These are phyloP conservation scores for Heterotis niloticus DNA, from an alignment of 2,113 vertebrate genomes.

Conservation along the genomic window DNA sequence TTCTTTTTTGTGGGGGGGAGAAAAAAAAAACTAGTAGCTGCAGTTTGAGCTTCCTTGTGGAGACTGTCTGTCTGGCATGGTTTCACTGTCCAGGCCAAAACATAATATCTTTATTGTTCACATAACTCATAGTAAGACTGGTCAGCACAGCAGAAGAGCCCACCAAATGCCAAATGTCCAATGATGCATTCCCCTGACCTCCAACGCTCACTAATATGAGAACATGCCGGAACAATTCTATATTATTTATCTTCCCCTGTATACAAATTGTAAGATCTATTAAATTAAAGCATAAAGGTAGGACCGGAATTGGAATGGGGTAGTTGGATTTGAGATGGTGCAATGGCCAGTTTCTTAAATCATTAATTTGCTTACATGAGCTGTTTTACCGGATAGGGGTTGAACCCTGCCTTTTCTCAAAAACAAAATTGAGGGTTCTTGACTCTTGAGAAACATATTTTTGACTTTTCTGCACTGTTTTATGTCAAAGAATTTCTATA, in stretches of 20 bases:
- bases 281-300: too few relatives aligned
- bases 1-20: constrained; percentile 25
- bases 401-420: neutral
- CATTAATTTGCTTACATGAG: neutral
- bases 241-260: neutral
- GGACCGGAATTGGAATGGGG: neutral
- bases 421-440: neutral
- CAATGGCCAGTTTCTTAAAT: neutral
- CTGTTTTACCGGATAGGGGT: neutral
- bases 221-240: neutral
- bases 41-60: constrained; percentile 25
- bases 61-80: constrained; percentile 22
- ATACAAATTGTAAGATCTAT: neutral
- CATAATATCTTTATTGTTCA: constrained; percentile 29
- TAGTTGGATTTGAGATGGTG: neutral
- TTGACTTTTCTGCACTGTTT: too few relatives aligned
- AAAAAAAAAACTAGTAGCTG: constrained; percentile 20
- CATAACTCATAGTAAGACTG: constrained; percentile 21
- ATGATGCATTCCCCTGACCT: neutral
- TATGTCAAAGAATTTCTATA: neutral
- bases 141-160: constrained; percentile 11
- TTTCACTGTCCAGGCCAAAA: constrained; percentile 20
- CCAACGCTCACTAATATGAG: neutral
- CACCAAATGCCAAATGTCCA: constrained; percentile 9
- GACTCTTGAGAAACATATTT: neutral